Base-by-base conservation (phyloP, 92 coral and sea anemone species). In the Porites cylindrica region DNA sequence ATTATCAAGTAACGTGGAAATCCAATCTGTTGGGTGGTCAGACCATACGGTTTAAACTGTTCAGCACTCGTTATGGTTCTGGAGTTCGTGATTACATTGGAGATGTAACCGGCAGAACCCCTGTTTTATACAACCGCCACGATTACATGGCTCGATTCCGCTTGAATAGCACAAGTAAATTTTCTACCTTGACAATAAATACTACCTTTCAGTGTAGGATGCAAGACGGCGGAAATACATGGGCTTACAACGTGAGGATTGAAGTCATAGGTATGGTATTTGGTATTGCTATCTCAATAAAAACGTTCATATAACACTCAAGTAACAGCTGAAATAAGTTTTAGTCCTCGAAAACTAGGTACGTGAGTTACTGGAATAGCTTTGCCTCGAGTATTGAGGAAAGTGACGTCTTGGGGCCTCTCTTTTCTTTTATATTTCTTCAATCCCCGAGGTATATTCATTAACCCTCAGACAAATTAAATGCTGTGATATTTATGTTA, bases 161-260 rank as follows among this genome's bases (percentile, higher is more conserved):
- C 1, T 4, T 70, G 2, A 18, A 70, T 3, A 65, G 70, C 26
- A 65, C 32, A 11, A 65, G 19, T n/a, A 29, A 65, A 65, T 65
- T 5, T 65, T 65, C 70, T 7, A 18, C 70, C 1, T 65, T 65
- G 26, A n/a, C 26, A 65, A 65, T 65, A 65, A 65, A 8, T 29
- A 65, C 70, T n/a, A 20, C 29, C 5, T 65, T 65, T 11, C 70
- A 65, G 70, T 20, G 70, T 26, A 65, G 32, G 70, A n/a, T n/a
- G 7, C 10, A 54, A 3, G 10, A 10, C 9, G 70, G 70, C 4
- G 70, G 1, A 23, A 18, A 14, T 65, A 23, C 10, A 65, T 65
- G 70, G 70, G 70, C 72, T 21, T 67, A 67, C 72, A 67, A 67
- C 72, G 43, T 67, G 10, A 12, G 72, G 43, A 29, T 67, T 67